These are phyloP conservation scores for Xestia sexstrigata DNA, from an alignment of 2,888 invertebrate genomes.

Conservation along the genomic window DNA sequence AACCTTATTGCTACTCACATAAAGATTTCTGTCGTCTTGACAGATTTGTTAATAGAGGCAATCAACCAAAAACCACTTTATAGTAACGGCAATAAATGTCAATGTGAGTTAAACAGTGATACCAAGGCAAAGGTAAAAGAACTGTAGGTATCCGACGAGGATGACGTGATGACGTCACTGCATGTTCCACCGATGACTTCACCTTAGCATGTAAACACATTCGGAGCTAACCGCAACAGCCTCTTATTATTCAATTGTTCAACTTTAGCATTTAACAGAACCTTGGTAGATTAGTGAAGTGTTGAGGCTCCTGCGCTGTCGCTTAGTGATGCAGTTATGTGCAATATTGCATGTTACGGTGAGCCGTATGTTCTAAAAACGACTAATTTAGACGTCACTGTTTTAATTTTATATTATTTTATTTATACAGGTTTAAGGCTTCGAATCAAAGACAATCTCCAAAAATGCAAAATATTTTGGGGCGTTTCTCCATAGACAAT, in stretches of 20 bases:
- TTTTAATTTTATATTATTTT: background rate
- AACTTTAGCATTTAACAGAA: slow-evolving; percentile 76
- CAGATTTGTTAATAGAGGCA: too few species aligned
- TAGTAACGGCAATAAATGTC: too few species aligned
- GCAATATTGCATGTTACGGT: slow-evolving; percentile 17
- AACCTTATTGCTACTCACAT: background rate
- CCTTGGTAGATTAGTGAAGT: slow-evolving; percentile 71
- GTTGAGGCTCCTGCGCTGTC: slow-evolving; percentile 65
- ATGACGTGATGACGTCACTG: slow-evolving; percentile 70
- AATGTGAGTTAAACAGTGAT: background rate
- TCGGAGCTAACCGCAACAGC: slow-evolving; percentile 36
- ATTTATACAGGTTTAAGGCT: background rate
- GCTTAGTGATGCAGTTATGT: slow-evolving; percentile 21
- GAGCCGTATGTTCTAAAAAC: background rate
- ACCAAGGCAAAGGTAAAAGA: background rate
- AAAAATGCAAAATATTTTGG: background rate
- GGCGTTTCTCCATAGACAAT: background rate
- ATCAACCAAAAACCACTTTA: background rate
- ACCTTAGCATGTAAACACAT: slow-evolving; percentile 67
- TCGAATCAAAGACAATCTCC: background rate
- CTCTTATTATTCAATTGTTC: slow-evolving; percentile 59
- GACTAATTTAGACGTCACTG: background rate
- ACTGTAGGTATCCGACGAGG: slow-evolving; percentile 46
- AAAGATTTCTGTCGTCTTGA: background rate
- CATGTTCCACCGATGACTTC: slow-evolving; percentile 74